Base-by-base conservation (phyloP, 2,888 invertebrate genomes). In the Ypsolopha scabrella region DNA sequence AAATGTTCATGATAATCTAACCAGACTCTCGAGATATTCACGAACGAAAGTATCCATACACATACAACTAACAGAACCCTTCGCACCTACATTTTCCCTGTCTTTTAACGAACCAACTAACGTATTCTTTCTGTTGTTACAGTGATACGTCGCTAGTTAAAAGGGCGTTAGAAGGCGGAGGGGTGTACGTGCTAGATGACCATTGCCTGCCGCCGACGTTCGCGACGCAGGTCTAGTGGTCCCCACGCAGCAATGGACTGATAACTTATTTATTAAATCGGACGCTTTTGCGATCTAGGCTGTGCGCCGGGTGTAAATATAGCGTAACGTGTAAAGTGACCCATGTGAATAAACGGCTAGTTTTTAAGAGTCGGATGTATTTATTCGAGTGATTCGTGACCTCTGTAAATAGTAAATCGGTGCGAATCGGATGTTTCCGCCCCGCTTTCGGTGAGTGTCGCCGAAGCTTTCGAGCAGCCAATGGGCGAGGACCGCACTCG, bases 161-260 rank as follows among this genome's bases (percentile, higher is more conserved):
- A 80, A 89, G 92, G 80, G 91, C 92, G 72, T 75, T 88, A 60
- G 90, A 90, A 62, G 90, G 90, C 74, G 82, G 82, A 65, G 86
- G 83, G 76, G 92, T 92, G 71, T 92, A 92, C 87, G 91, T 92
- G 73, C 88, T 92, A 78, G 92, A 92, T 87, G 92, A 92, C 80
- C 92, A 92, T 75, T 92, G 91, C 85, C 82, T 88, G 71, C 91
- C 91, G 79, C 91, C 91, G 63, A 90, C 91, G 72, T 91, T 92
- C 75, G 92, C 92, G 67, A 93, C 92, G 71, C 92, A 92, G 88
- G 93, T 92, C 87, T 93, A 92, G 90, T 88, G 78, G 60, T 36
- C 59, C 55, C 64, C 58, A 61, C 56, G 65, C 69, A 67, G 60
- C 67, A 65, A 67, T 71, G 72, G 72, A 82, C 77, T 60, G 66